Evolutionary conservation across 2,888 invertebrate genomes (phyloP), one percentile per base, ranked within the genome.

Genomic region (Nipponacmea schrenckii): DNA sequence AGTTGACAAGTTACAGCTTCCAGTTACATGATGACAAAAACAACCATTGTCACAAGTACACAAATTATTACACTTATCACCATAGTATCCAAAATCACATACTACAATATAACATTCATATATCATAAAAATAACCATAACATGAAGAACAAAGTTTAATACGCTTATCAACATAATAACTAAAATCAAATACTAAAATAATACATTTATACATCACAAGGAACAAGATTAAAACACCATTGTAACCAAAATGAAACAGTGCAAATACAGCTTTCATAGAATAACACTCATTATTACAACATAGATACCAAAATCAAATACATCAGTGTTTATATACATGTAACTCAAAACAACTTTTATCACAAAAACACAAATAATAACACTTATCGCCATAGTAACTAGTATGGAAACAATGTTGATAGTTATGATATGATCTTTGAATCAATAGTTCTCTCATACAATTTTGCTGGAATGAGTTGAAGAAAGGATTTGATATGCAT

Each of bases 311-410:
- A 2, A 72, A 45, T 62, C 81, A 78, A 63, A 80, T 80, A 67
- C 81, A 79, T 77, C 87, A 87, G 26, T 73, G 76, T 31, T 87
- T 87, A 68, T 81, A 84, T 31, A 82, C 74, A 27, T 79, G 83
- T 73, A 86, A 78, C 81, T 87, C 87, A 12, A 77, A 74, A 72
- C 84, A 83, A 56, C 77, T 72, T 71, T 84, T 77, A 1, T 75
- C 67, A 76, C 87, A 87, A 31, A 79, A 64, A 80, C 87, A 87
- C 39, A 77, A 48, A 46, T 75, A 74, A 20, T 73, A 70, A 73
- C 87, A 87, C 8, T 77, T 74, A 39, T 69, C 72, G 31, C 87
- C 87, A 80, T 81, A 86, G 69, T 69, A 79, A 48, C 86, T 86
- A 69, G 76, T 74, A 24, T 78, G 31, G 31, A 5, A 31, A 31